Conservation (phyloP, 2,888 invertebrate species). For the Acanthosepion pharaonis region DNA sequence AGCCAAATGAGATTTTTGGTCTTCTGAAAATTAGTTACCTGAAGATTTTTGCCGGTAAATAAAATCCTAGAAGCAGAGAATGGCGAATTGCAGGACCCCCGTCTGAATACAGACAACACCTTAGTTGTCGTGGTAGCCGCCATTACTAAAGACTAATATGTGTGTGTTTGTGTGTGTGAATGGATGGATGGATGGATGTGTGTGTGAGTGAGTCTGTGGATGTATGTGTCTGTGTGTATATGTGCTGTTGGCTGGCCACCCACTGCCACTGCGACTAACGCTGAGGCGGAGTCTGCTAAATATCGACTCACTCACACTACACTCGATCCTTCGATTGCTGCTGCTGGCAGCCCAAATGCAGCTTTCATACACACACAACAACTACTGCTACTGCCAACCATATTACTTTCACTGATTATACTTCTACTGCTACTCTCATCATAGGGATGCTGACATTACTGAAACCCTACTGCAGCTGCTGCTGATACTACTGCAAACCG, state of each 20-base stretch:
- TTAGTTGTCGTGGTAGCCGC: constrained; percentile 38
- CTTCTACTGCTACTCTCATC: background rate
- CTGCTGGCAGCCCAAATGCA: background rate
- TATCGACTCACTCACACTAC: background rate
- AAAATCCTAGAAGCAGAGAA: constrained; percentile 41
- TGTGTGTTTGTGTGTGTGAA: background rate
- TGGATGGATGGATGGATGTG: background rate
- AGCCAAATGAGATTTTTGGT: background rate
- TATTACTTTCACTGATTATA: background rate
- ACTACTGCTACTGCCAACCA: constrained; percentile 22
- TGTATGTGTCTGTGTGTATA: background rate
- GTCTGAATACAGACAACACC: constrained; percentile 42
- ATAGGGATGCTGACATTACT: background rate
- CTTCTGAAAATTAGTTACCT: constrained; percentile 33
- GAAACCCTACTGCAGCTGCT: background rate
- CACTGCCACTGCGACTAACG: constrained; percentile 15
- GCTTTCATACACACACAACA: background rate
- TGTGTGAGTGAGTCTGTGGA: background rate
- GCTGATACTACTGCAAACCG: background rate
- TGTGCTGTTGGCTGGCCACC: constrained; percentile 34
- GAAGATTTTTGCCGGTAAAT: constrained; percentile 46
- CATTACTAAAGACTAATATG: constrained; percentile 36
- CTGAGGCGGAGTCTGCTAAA: constrained; percentile 20
- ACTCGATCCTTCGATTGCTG: background rate
- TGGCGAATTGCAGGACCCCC: constrained; percentile 38